Evolutionary conservation across 2,113 vertebrate genomes (phyloP), one percentile per base, ranked within the genome.

Genomic region (Cinclus cinclus): DNA sequence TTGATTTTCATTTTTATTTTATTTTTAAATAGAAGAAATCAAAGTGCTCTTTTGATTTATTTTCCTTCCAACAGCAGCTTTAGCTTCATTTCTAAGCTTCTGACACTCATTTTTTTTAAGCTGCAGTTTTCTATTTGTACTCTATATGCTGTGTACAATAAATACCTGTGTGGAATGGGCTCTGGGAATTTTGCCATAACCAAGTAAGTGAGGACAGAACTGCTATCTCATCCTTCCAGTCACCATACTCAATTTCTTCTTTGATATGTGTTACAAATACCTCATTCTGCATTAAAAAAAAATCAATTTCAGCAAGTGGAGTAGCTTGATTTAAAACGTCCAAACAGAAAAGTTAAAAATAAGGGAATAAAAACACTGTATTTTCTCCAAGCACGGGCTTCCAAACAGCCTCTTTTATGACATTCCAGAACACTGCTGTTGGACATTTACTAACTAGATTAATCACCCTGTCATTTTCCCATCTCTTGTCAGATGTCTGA

Each of bases 111-210:
- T 83, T 90, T 94, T 82, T 83, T 83, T 89, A 71, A 67, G 76
- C 4, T 92, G 16, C 35, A 78, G 56, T 83, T 94, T 83, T 65
- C 58, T 80, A 41, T 70, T 95, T 90, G 46, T 88, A 58, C 28
- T 74, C 44, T 76, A 4, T 60, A 64, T 60, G 62, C 39, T 85
- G 44, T 55, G 46, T 15, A 74, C 24, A 91, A 23, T 28, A 88
- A 77, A 39, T 70, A 89, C n/a, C 55, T 90, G 44, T 52, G 78
- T 42, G 39, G 67, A 95, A 87, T 9, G 0, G 39, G 50, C 22
- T 93, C 91, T 91, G 70, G 84, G 85, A 94, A 96, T 89, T 91
- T 89, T 93, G 64, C 73, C 89, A 95, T 91, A 77, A 87, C 24
- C 76, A 90, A 94, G 41, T 58, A 85, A 80, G 55, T 65, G 59